Evolutionary conservation across 1,140 invertebrate species (phyloP), one percentile per base, ranked within the genome.

Genomic region (Sitobion miscanthi): DNA sequence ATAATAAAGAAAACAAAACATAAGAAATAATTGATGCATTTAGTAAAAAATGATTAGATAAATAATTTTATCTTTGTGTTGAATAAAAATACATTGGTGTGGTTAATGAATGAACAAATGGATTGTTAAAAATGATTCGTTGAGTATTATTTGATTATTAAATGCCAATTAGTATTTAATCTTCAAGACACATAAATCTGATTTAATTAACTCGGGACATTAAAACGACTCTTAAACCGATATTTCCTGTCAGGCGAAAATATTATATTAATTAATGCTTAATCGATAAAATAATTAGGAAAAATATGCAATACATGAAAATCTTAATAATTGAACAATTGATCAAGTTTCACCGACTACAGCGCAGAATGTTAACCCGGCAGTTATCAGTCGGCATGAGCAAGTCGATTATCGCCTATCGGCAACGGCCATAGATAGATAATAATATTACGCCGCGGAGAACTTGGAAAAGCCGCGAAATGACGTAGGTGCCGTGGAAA

Each of bases 391-490:
- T n/a, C 14, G 30, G 30, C 30, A 14, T 5, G 30, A 69, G 30
- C 21, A 77, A 77, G n/a, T 77, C 14, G 14, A 77, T n/a, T n/a
- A 77, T 69, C 62, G 62, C 30, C 62, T n/a, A 69, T 77, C 62
- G 62, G 62, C 62, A 77, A 77, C 5, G 2, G 1, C 62, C n/a
- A 77, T 77, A n/a, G 30, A 77, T 77, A 77, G 4, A 69, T 69
- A 49, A 87, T 86, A 30, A 17, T 86, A 86, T 47, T 47, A 11
- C 23, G 49, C 54, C 17, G 9, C 21, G 7, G 1, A 35, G 35
- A 89, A 57, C 69, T 57, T 93, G 77, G 91, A 93, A 93, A 62
- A 85, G 21, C 3, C 20, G n/a, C 38, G 38, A n/a, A 4, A 42
- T 47, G 11, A 49, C 25, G 91, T 6, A 7, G 47, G 47, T n/a